Base-by-base conservation (phyloP, 2,113 vertebrate species). In the Alosa alosa region DNA sequence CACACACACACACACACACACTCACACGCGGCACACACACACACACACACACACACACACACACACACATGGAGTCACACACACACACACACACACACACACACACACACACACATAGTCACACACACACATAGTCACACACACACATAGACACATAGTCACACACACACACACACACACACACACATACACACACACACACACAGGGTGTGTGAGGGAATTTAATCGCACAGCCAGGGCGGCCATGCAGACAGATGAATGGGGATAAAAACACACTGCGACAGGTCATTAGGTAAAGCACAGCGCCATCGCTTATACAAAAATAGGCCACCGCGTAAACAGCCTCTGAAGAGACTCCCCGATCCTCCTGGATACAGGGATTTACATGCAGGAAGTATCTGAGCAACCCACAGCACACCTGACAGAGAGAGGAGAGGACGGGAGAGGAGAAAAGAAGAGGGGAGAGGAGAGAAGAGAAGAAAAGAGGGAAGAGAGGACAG, bases 191-290 rank as follows among this genome's bases (percentile, higher is more conserved):
- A 55, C 3, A 55, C 4, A 55, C 52, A 55, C 52, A 55, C 52
- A 55, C 15, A 60, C 6, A 60, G 55, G 20, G 18, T 6, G 18
- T 0, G 20, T 22, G 55, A 4, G 55, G 4, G 55, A 6, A 18
- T 22, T 60, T 60, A 60, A 60, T 60, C 20, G 4, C 55, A 22
- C 55, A 60, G 55, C 55, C 55, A 60, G 20, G 55, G 82, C 49
- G 8, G 50, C 83, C 81, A 86, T 81, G 83, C 81, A 83, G 86
- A 84, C 82, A 84, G 49, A 86, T 83, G 81, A 86, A 86, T 86
- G 82, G 68, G 36, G 60, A 81, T 64, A 81, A 22, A 83, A 83
- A 78, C 49, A 78, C 47, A 86, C 47, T 57, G 60, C 83, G 82
- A 84, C 82, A 86, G 86, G 82, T 86, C 83, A 75, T 81, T 86